These are phyloP conservation scores for Coelopa frigida DNA, from an alignment of 1,140 invertebrate species.

Conservation along the genomic window DNA sequence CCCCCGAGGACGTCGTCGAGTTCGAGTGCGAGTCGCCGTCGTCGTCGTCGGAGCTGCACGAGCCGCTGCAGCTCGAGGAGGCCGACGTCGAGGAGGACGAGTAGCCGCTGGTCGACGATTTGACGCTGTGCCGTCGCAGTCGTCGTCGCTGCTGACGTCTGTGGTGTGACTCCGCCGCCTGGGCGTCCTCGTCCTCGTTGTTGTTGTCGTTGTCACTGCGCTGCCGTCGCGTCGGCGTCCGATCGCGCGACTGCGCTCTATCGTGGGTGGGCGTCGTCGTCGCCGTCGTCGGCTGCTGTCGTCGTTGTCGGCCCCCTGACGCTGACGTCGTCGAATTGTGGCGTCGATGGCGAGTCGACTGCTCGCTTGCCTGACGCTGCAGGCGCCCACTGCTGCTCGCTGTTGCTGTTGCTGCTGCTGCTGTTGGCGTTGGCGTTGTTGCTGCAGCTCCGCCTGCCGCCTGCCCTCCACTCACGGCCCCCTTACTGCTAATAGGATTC, in stretches of 20 bases:
- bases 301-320: conserved; percentile 2
- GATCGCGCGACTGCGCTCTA: neutral
- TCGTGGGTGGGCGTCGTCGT: neutral
- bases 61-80: conserved; percentile 31
- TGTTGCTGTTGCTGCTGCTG: neutral
- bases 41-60: conserved; percentile 47
- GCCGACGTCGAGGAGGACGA: conserved; percentile 7
- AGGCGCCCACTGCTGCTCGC: conserved; percentile 4
- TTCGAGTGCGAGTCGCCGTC: conserved; percentile 52
- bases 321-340: conserved; percentile 19
- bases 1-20: conserved; percentile 51
- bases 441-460: conserved; percentile 3
- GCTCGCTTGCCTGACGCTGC: conserved; percentile 17
- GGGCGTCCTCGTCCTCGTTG: neutral
- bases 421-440: neutral
- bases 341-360: conserved; percentile 10
- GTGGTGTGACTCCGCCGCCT: neutral
- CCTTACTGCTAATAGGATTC: conserved; percentile 4
- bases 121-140: neutral
- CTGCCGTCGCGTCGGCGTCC: conserved; percentile 2
- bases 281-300: neutral
- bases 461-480: neutral
- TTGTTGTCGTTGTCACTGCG: conserved; percentile 15
- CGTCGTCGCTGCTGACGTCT: conserved; percentile 15
- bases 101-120: neutral